A percentile compares a stretch with the other conserved stretches of the same genome.
phyloP scores from a whole-genome alignment of 2,888 invertebrate species.

The Agriotes lineatus region DNA sequence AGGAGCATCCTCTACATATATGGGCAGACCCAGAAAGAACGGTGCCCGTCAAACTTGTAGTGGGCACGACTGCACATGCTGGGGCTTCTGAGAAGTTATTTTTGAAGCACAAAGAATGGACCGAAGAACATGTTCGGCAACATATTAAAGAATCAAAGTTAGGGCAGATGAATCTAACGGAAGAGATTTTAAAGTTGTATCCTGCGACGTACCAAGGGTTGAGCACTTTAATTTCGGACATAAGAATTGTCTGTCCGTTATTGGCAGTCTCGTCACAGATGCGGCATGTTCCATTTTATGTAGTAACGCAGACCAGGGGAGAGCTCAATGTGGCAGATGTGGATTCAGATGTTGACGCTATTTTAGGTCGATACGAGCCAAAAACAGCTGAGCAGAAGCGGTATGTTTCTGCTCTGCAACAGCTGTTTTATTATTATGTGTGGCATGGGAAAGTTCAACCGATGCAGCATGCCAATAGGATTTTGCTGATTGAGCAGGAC shows the following conservation, averaged over 20 bases:
- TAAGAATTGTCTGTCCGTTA: slow-evolving; percentile 84
- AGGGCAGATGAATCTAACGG: slow-evolving; percentile 73
- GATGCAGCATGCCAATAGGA: slow-evolving; percentile 70
- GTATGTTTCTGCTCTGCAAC: slow-evolving; percentile 83
- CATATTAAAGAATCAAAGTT: slow-evolving; percentile 75
- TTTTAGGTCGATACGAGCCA: slow-evolving; percentile 81
- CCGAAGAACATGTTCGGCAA: slow-evolving; percentile 73
- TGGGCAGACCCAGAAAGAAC: slow-evolving; percentile 71
- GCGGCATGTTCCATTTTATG: slow-evolving; percentile 78
- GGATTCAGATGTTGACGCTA: slow-evolving; percentile 81
- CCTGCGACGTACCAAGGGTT: slow-evolving; percentile 77
- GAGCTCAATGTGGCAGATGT: slow-evolving; percentile 65
- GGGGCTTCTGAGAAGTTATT: slow-evolving; percentile 74
- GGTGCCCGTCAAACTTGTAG: slow-evolving; percentile 70
- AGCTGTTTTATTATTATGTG: slow-evolving; percentile 85
- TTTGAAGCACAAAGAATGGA: slow-evolving; percentile 75
- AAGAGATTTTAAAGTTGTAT: slow-evolving; percentile 75
- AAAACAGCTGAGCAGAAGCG: slow-evolving; percentile 80
- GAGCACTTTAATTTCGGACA: slow-evolving; percentile 80
- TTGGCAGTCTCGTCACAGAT: slow-evolving; percentile 75
- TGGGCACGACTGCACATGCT: slow-evolving; percentile 82
- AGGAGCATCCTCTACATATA: slow-evolving; percentile 75
- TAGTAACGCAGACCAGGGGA: slow-evolving; percentile 76
- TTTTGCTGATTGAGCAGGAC: slow-evolving; percentile 81
- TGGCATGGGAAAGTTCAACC: slow-evolving; percentile 77